phyloP scores from a whole-genome alignment of 2,888 invertebrate genomes.

The Entomobrya proxima region DNA sequence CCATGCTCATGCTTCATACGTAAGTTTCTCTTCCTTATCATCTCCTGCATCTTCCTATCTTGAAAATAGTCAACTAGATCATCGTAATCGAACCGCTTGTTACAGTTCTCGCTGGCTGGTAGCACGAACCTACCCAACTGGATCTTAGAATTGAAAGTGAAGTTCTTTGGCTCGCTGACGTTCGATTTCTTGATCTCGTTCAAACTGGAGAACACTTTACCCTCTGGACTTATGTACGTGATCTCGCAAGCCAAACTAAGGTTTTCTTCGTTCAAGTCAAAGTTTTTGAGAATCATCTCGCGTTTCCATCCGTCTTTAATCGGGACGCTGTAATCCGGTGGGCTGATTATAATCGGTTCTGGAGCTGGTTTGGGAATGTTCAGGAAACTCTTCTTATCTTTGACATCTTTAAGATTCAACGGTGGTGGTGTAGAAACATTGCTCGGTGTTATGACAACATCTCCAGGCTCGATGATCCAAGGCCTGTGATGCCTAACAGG shows the following conservation, averaged over 20 bases:
- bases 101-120: constrained; percentile 78
- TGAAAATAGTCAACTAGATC: constrained; percentile 65
- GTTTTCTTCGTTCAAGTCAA: constrained; percentile 83
- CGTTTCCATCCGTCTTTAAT: constrained; percentile 91
- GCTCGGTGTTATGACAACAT: constrained; percentile 14
- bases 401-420: constrained; percentile 47
- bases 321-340: constrained; percentile 81
- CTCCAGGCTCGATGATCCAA: constrained; percentile 11
- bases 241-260: constrained; percentile 94
- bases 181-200: constrained; percentile 81
- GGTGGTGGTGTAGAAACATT: constrained; percentile 27
- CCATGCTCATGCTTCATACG: constrained; percentile 47
- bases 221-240: constrained; percentile 86
- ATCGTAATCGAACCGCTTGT: constrained; percentile 15
- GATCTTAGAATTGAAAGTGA: constrained; percentile 92
- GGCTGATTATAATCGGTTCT: constrained; percentile 75
- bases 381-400: constrained; percentile 79
- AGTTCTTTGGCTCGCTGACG: constrained; percentile 84
- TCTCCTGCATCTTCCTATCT: constrained; percentile 45
- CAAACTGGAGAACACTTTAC: constrained; percentile 79
- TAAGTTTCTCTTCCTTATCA: constrained; percentile 54
- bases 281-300: constrained; percentile 92
- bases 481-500: constrained; percentile 5
- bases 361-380: constrained; percentile 78
- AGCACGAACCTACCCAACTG: constrained; percentile 95